These are phyloP conservation scores for Chrysocyon brachyurus DNA, from an alignment of 2,797 vertebrate genomes.

Conservation along the genomic window DNA sequence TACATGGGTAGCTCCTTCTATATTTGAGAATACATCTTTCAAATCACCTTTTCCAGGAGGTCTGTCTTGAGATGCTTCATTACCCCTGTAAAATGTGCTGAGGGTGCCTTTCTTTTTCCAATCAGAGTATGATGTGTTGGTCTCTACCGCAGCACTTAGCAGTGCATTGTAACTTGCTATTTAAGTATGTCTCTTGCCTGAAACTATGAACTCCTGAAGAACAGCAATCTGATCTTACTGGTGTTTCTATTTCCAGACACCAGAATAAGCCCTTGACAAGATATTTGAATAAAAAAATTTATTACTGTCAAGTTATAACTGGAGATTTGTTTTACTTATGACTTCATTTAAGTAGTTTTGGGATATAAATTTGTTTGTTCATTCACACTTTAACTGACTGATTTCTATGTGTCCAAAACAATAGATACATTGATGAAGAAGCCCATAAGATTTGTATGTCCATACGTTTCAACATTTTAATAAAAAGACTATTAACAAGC, in stretches of 20 bases:
- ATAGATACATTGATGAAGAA: not conserved
- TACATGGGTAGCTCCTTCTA: not conserved
- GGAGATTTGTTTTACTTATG: not conserved
- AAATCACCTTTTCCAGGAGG: not conserved
- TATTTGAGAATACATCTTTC: not conserved
- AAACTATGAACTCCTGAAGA: not conserved
- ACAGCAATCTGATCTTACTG: not conserved
- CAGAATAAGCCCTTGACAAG: not conserved
- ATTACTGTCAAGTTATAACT: not conserved
- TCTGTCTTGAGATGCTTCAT: not conserved
- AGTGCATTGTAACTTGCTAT: not conserved
- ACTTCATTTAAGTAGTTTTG: not conserved
- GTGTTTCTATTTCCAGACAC: not conserved
- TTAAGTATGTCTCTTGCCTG: not conserved
- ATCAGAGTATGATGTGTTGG: not conserved
- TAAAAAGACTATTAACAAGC: not conserved
- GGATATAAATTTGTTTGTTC: not conserved
- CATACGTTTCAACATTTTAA: not conserved
- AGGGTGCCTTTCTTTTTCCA: not conserved
- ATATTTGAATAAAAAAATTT: not conserved
- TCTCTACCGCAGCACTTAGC: not conserved
- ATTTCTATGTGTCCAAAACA: not conserved
- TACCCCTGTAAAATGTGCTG: not conserved
- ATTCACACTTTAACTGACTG: not conserved
- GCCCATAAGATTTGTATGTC: not conserved